Evolutionary conservation across 23 tunicate genomes (phyloP).

Genomic region (Trididemnum clinides): DNA sequence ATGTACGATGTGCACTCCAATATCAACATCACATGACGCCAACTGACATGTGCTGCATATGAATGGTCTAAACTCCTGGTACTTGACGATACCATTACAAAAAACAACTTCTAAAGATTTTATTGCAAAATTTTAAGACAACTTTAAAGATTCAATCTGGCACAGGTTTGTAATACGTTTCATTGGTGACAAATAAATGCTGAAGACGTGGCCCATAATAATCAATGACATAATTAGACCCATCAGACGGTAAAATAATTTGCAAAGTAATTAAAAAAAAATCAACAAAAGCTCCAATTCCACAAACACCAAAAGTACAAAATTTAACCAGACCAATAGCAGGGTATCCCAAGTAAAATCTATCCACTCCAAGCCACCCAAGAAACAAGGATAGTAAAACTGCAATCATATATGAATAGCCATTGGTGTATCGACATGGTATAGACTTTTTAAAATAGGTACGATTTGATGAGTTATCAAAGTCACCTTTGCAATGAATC

Average conservation of each 20-base stretch:
- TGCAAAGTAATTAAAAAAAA: slow-evolving; percentile 40
- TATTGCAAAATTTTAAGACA: too few relatives aligned
- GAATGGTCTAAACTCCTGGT: too few relatives aligned
- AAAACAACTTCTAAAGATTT: too few relatives aligned
- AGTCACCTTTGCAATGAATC: neutral
- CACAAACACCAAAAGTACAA: slow-evolving; percentile 89
- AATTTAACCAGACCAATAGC: slow-evolving; percentile 83
- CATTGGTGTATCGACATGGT: slow-evolving; percentile 85
- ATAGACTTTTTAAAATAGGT: slow-evolving; percentile 53
- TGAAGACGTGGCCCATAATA: slow-evolving; percentile 74
- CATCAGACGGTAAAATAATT: slow-evolving; percentile 86
- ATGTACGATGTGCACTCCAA: too few relatives aligned
- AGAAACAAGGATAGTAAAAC: slow-evolving; percentile 82
- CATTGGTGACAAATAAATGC: slow-evolving; percentile 44
- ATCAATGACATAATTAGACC: slow-evolving; percentile 88
- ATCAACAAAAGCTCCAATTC: slow-evolving; percentile 85
- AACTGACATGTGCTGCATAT: too few relatives aligned
- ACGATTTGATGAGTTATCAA: neutral
- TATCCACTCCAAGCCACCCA: slow-evolving; percentile 92
- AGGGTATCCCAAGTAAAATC: slow-evolving; percentile 93
- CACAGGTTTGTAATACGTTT: slow-evolving; percentile 47
- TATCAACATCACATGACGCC: too few relatives aligned
- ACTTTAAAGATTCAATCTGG: too few relatives aligned
- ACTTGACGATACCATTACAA: too few relatives aligned
- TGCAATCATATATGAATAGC: slow-evolving; percentile 69